Evolutionary conservation across 1,140 invertebrate species (phyloP).

Genomic region (Anastrepha obliqua): DNA sequence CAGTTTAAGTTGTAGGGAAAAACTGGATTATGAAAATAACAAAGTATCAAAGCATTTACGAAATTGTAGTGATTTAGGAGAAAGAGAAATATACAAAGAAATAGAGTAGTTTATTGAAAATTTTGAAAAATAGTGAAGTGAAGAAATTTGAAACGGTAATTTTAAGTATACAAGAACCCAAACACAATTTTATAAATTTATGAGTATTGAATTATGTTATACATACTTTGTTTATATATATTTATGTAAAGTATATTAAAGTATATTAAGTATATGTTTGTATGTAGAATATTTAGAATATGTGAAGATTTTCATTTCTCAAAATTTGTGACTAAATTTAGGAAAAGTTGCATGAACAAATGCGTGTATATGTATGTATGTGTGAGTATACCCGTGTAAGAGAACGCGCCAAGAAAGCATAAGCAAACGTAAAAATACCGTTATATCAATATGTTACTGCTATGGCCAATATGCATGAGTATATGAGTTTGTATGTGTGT

Average conservation of each 20-base stretch:
- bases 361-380: neutral
- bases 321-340: neutral
- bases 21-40: conserved; percentile 38
- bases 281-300: neutral
- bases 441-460: neutral
- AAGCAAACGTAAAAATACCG: neutral
- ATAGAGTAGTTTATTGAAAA: neutral
- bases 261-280: neutral
- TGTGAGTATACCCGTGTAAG: neutral
- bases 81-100: conserved; percentile 45
- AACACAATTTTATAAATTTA: neutral
- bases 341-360: neutral
- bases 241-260: neutral
- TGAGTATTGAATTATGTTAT: neutral
- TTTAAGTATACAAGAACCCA: neutral
- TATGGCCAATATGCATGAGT: neutral
- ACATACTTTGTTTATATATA: neutral
- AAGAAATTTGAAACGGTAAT: neutral
- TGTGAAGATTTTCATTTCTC: neutral
- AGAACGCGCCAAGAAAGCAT: neutral
- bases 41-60: neutral
- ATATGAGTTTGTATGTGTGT: neutral
- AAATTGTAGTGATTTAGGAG: neutral
- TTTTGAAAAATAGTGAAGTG: conserved; percentile 5
- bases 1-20: neutral